These are phyloP conservation scores for Diarsia mendica DNA, from an alignment of 2,888 invertebrate genomes.

Conservation along the genomic window DNA sequence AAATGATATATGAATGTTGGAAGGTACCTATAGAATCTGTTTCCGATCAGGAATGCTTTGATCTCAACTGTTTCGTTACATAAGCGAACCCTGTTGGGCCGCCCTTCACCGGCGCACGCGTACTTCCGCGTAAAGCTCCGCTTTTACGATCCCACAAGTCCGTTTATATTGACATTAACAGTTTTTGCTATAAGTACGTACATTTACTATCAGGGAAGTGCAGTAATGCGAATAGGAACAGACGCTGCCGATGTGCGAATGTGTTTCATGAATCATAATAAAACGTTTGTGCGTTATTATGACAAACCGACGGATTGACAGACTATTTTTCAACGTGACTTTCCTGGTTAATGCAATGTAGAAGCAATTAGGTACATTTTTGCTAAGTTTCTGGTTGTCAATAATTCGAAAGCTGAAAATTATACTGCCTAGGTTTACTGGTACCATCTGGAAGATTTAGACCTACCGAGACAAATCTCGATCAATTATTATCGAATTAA, in stretches of 20 bases:
- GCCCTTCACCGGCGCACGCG: constrained; percentile 56
- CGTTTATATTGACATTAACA: constrained; percentile 37
- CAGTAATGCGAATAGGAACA: constrained; percentile 29
- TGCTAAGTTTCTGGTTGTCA: background rate
- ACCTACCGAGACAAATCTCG: background rate
- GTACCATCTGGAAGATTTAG: too few relatives aligned
- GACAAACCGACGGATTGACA: constrained; percentile 11
- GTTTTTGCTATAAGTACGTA: constrained; percentile 31
- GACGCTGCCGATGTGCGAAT: constrained; percentile 12
- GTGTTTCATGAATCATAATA: constrained; percentile 36
- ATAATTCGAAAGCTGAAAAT: background rate
- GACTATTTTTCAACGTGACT: constrained; percentile 23
- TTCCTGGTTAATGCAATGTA: constrained; percentile 13
- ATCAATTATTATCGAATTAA: background rate
- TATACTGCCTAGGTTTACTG: background rate
- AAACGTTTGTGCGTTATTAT: constrained; percentile 38
- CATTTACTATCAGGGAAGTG: constrained; percentile 40
- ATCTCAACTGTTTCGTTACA: constrained; percentile 47
- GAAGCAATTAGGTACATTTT: background rate
- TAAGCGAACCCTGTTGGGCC: constrained; percentile 55
- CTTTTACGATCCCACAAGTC: constrained; percentile 43
- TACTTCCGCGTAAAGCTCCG: constrained; percentile 58
- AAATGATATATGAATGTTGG: background rate
- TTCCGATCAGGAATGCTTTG: constrained; percentile 43
- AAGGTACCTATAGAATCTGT: constrained; percentile 13